Evolutionary conservation across 2,113 vertebrate genomes (phyloP), one percentile per base, ranked within the genome.

Genomic region (Macquaria australasica): DNA sequence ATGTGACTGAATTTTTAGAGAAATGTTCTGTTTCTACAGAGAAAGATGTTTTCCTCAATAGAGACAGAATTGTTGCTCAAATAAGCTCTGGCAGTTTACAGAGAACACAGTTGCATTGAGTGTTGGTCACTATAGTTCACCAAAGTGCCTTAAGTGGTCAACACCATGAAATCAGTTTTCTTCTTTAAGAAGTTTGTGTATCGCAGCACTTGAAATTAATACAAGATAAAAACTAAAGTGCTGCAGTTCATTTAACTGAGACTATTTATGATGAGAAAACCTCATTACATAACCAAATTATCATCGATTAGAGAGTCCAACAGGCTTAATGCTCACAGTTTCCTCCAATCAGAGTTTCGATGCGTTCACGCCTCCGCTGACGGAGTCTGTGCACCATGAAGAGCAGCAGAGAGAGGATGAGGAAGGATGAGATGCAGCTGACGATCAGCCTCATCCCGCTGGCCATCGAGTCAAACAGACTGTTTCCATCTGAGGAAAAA

Each of bases 341-440:
- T 28, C 97, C 97, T 81, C 98, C 98, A 0, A 99, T 99, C 86
- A 99, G 90, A 0, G 98, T 99, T 87, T 99, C 98, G 0, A 99
- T 99, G 90, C 98, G 97, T 84, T 99, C 98, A 0, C 98, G 96
- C 59, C 98, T 96, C 48, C 98, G 93, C 96, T 99, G 98, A 4
- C 98, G 96, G 12, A 99, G 96, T 62, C 99, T 94, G 83, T 99
- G 99, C 56, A 99, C 98, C 98, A 99, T 99, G 95, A 99, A 99
- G 64, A 99, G 98, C 91, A 99, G 96, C 93, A 99, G 96, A 0
- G 98, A 99, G 72, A 99, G 96, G 91, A 99, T 98, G 89, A 99
- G 98, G 95, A 99, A 99, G 90, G 99, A 99, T 0, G 99, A 99
- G 88, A 99, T 97, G 84, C 99, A 99, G 95, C 99, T 99, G 79